Conservation (phyloP, 1,140 invertebrate genomes). For the Bombus soroeensis region DNA sequence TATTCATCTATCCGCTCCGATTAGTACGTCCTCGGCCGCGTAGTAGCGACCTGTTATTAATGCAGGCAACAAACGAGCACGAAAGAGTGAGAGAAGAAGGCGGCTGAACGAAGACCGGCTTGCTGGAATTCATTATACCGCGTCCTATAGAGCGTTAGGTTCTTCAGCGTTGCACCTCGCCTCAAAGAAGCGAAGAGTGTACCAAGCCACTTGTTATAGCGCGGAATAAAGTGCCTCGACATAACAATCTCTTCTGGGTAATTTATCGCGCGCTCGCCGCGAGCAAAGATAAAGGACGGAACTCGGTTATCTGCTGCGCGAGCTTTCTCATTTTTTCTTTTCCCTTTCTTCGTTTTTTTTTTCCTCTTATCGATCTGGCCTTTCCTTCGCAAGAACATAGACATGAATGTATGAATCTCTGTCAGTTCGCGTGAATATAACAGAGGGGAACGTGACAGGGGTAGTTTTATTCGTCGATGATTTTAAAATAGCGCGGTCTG, state of each 20-base stretch:
- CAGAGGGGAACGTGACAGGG: background rate
- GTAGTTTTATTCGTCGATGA: background rate
- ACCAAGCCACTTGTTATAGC: conserved; percentile 44
- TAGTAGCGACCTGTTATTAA: background rate
- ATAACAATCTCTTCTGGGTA: conserved; percentile 62
- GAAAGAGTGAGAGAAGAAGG: background rate
- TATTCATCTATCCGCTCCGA: conserved; percentile 32
- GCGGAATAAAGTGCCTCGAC: conserved; percentile 43
- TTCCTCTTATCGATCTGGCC: background rate
- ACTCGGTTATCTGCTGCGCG: conserved; percentile 35
- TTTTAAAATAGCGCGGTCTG: background rate
- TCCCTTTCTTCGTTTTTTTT: background rate
- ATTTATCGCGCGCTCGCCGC: conserved; percentile 45
- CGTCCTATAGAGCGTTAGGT: conserved; percentile 32
- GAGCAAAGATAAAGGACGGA: conserved; percentile 48
- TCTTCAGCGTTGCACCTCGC: conserved; percentile 7
- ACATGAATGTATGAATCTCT: background rate
- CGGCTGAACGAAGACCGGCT: background rate
- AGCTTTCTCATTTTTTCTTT: background rate
- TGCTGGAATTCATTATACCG: conserved; percentile 37
- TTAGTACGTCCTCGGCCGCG: conserved; percentile 9
- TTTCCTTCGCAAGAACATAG: background rate
- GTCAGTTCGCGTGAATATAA: background rate
- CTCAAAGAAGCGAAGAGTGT: conserved; percentile 24
- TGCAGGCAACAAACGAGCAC: background rate